Evolutionary conservation across 2,113 vertebrate genomes (phyloP), one percentile per base, ranked within the genome.

Genomic region (Oceanites oceanicus): DNA sequence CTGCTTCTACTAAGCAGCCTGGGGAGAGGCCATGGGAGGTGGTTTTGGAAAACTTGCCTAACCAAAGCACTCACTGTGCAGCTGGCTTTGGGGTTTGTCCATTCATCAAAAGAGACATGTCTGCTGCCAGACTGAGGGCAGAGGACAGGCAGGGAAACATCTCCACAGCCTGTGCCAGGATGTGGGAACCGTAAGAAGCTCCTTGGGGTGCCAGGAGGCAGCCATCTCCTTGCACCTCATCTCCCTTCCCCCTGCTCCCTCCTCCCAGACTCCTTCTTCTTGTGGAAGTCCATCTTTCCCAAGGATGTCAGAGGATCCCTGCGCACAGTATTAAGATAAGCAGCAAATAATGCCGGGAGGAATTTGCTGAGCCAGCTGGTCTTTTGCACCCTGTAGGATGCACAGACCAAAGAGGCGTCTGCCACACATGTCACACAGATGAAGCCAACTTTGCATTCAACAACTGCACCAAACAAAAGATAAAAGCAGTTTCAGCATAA

Each of bases 291-390:
- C 81, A 59, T 94, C 92, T 95, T 96, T 92, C 95, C 95, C 89
- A 88, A 79, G 91, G 62, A 95, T 96, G 91, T 62, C 77, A 82
- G 85, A 22, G 44, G 45, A 91, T 91, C 71, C 74, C 91, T 50
- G 49, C 0, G 0, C 91, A 55, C 3, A 1, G 84, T 66, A 73
- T 92, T 90, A 83, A 97, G 91, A 97, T 83, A 95, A 96, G 92
- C 73, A 88, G 59, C 62, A 95, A 95, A 95, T 90, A 95, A 95
- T 91, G 74, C 89, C 11, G 23, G 59, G 84, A 97, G 91, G 95
- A 97, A 96, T 97, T 89, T 90, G 97, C 96, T 97, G 96, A 97
- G 93, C 94, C 97, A 97, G 97, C 97, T 97, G 97, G 92, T 96
- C 95, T 72, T 96, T 94, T 96, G 94, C 95, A 91, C 91, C 94